phyloP scores from a whole-genome alignment of 2,797 vertebrate species.

The Amblyraja radiata region DNA sequence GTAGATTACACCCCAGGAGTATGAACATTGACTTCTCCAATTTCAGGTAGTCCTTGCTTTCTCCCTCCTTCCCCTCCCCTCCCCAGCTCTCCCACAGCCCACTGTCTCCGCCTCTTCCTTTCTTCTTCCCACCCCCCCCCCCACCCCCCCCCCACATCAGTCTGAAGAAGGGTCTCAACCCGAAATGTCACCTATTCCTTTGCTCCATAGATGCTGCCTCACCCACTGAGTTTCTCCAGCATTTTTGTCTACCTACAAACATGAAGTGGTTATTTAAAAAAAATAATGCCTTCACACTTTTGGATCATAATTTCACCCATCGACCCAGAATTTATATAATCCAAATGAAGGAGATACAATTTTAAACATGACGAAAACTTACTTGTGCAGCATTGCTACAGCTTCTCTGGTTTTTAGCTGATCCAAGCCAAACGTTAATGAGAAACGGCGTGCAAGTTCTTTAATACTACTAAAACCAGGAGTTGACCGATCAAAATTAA shows the following conservation, averaged over 20 bases:
- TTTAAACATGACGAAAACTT: slow-evolving; percentile 49
- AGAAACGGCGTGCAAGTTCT: slow-evolving; percentile 94
- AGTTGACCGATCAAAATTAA: slow-evolving; percentile 93
- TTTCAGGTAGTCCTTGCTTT: no score
- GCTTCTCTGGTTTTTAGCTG: slow-evolving; percentile 97
- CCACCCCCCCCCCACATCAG: no score
- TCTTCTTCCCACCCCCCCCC: no score
- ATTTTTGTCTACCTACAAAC: neutral
- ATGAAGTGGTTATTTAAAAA: neutral
- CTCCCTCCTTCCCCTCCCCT: no score
- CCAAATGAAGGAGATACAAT: neutral
- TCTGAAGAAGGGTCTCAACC: no score
- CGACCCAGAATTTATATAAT: neutral
- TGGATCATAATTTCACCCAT: neutral
- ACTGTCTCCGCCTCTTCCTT: no score
- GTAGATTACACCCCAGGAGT: no score
- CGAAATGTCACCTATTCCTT: no score
- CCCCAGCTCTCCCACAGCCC: no score
- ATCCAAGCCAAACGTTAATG: slow-evolving; percentile 95
- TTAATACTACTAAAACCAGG: slow-evolving; percentile 94
- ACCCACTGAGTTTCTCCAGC: no score
- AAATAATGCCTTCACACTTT: neutral
- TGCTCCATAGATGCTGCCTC: no score
- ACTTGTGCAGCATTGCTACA: slow-evolving; percentile 99
- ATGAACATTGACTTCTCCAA: no score